These are phyloP conservation scores for Temnothorax ravouxi DNA, from an alignment of 2,888 invertebrate genomes.

Conservation along the genomic window DNA sequence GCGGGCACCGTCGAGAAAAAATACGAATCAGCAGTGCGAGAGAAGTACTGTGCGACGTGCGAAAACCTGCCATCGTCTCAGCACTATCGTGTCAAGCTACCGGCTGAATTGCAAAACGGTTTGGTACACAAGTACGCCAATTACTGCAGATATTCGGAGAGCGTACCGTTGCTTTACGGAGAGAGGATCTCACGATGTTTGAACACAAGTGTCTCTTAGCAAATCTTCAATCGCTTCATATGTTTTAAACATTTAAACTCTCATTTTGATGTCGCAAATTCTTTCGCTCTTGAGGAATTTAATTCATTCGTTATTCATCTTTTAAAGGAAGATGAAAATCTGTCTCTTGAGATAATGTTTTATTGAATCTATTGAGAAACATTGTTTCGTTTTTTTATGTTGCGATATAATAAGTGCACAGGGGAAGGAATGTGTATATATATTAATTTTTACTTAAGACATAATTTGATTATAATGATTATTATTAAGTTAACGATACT, in stretches of 20 bases:
- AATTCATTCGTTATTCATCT: neutral
- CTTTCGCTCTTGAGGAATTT: slow-evolving; percentile 4
- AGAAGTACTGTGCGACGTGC: slow-evolving; percentile 31
- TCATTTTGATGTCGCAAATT: neutral
- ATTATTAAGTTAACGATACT: neutral
- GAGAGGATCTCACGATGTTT: slow-evolving; percentile 41
- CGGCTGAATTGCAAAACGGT: slow-evolving; percentile 16
- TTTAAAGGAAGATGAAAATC: neutral
- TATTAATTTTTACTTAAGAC: slow-evolving; percentile 15
- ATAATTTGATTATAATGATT: neutral
- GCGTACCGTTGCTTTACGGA: slow-evolving; percentile 73
- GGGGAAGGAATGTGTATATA: slow-evolving; percentile 2
- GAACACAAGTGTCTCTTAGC: slow-evolving; percentile 34
- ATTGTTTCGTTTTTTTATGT: neutral
- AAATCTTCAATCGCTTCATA: slow-evolving; percentile 59
- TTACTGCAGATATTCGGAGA: slow-evolving; percentile 72
- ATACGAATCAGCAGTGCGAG: slow-evolving; percentile 25
- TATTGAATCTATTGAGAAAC: neutral
- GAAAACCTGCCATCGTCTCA: slow-evolving; percentile 19
- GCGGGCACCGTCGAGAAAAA: slow-evolving; percentile 28
- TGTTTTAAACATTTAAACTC: slow-evolving; percentile 52
- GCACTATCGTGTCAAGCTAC: slow-evolving; percentile 20
- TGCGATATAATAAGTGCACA: neutral
- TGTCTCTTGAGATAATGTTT: no score
- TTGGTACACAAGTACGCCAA: slow-evolving; percentile 58